Conservation (phyloP, 2,113 vertebrate genomes). For the Pseudorasbora parva region DNA sequence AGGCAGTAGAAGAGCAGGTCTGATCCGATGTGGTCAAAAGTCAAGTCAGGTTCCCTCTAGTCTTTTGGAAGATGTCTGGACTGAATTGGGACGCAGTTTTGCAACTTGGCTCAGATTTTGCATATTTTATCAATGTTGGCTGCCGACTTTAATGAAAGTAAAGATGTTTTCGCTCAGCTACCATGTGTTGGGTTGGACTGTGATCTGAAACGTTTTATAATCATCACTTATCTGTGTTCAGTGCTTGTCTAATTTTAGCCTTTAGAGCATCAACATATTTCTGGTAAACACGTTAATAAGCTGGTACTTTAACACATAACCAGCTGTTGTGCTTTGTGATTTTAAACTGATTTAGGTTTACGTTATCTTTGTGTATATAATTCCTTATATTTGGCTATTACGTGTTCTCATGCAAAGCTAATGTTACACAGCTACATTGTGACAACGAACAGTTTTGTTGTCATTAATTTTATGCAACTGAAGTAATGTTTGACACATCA, state of each 20-base stretch:
- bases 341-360: neutral
- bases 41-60: neutral
- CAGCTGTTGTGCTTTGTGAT: neutral
- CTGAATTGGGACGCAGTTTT: neutral
- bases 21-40: neutral
- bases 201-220: neutral
- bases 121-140: slow-evolving; percentile 8
- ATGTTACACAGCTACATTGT: too few species aligned
- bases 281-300: neutral
- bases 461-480: neutral
- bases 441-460: neutral
- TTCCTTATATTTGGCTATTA: neutral
- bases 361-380: neutral
- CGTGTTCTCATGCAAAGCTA: neutral
- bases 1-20: neutral
- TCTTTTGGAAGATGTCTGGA: neutral
- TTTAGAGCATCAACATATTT: neutral
- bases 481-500: too few species aligned
- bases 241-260: neutral
- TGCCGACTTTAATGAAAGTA: neutral
- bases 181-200: neutral
- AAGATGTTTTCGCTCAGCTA: neutral
- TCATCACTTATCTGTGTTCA: slow-evolving; percentile 2
- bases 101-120: slow-evolving; percentile 6
- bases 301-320: neutral